Evolutionary conservation across 2,888 invertebrate species (phyloP), one percentile per base, ranked within the genome.

Genomic region (Xylota sylvarum): DNA sequence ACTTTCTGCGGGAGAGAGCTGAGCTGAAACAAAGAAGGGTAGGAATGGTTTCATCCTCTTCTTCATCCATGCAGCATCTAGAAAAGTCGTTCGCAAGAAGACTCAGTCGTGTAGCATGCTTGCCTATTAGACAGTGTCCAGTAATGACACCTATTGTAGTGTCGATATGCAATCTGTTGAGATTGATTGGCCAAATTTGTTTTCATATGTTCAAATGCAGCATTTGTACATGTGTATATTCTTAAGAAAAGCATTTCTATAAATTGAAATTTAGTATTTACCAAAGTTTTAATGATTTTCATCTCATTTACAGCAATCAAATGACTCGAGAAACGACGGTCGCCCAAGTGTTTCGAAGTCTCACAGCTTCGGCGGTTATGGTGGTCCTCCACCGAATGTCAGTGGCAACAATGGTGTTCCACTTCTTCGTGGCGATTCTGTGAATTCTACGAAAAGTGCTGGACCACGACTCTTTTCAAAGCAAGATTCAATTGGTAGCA

Each of bases 341-440:
- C 91, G 93, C 89, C 94, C 92, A 89, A 94, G 94, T 14, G 95
- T 96, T 55, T 95, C 96, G 58, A 97, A 97, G 92, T 97, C 97
- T 65, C 97, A 97, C 93, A 97, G 97, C 92, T 98, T 98, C 90
- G 97, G 97, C 10, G 97, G 97, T 2, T 97, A 97, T 90, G 95
- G 95, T 12, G 94, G 93, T 32, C 93, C 93, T 14, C 90, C 92
- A 1, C 90, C 90, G 62, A 78, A 97, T 0, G 97, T 97, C 0
- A 96, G 62, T 64, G 56, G 69, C 9, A 77, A 96, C 90, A 94
- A 94, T 23, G 90, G 90, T 17, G 89, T 90, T n/a, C 93, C 93
- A 89, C 92, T 94, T 88, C 93, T 94, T 27, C 94, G 95, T 37
- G 95, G 95, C 7, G 96, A 96, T 89, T 95, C 95, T 89, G 93